Base-by-base conservation (phyloP, 2,888 invertebrate genomes). In the Zaprionus obscuricornis region DNA sequence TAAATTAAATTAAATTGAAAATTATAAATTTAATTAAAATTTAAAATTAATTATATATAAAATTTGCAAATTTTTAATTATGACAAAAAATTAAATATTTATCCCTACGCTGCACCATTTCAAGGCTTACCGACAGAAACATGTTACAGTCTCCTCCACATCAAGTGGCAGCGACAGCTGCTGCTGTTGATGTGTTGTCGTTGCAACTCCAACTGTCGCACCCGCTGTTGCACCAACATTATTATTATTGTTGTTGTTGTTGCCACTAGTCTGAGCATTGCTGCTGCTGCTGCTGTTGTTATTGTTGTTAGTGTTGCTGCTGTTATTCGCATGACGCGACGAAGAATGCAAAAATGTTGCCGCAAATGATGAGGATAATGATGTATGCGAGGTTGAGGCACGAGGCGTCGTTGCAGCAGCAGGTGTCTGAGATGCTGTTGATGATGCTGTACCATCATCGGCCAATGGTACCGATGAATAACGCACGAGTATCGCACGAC, bases 41-140 rank as follows among this genome's bases (percentile, higher is more conserved):
- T 22, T 5, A 22, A 22, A 22, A 22, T 4, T 22, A 22, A 22
- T 22, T 5, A 22, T 5, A 22, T 22, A 5, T 22, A 5, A 22
- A 7, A 22, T 11, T 5, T 10, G 31, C 17, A 36, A 13, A 5
- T 10, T n/a, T n/a, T n/a, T n/a, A n/a, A n/a, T n/a, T n/a, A n/a
- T 7, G 11, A n/a, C 14, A 18, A 16, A 4, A 17, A 18, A 24
- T 18, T 1, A 29, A 8, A n/a, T 6, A 11, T 5, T 20, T 13
- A 13, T 14, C 43, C 16, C 8, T 7, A 40, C 2, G 1, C 29
- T 3, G 1, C 4, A 24, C 7, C 3, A 6, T 2, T n/a, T 5
- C n/a, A 10, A 7, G 6, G 24, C 84, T 91, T 91, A 95, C 95
- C 95, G 94, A 93, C 95, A 95, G 91, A 95, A 95, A 89, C 95